phyloP scores from a whole-genome alignment of 2,797 vertebrate species.

The Neopelma chrysocephalum region DNA sequence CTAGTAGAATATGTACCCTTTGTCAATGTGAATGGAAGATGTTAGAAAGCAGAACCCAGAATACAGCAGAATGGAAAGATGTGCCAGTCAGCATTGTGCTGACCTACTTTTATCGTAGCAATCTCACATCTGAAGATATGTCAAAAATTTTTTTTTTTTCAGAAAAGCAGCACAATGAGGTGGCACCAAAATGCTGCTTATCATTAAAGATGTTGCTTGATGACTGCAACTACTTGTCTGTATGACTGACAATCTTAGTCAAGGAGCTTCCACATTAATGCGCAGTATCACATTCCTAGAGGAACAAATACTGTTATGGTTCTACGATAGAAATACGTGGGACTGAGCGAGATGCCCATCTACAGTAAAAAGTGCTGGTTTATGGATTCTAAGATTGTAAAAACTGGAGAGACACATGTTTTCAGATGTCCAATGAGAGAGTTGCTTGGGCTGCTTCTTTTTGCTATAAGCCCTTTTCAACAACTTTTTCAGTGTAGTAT shows the following conservation, averaged over 20 bases:
- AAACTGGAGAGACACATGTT: neutral
- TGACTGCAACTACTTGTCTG: slow-evolving; percentile 31
- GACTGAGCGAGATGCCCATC: neutral
- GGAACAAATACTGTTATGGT: neutral
- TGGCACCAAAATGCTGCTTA: slow-evolving; percentile 67
- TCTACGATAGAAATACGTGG: neutral
- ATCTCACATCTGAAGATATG: slow-evolving; percentile 51
- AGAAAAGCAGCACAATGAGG: slow-evolving; percentile 34
- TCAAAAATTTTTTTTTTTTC: neutral
- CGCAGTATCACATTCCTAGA: neutral
- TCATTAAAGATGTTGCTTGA: slow-evolving; percentile 41
- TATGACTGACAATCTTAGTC: slow-evolving; percentile 13
- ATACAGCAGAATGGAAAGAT: slow-evolving; percentile 38
- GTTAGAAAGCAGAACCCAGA: slow-evolving; percentile 28
- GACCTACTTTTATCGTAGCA: slow-evolving; percentile 73
- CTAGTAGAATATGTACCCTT: slow-evolving; percentile 1
- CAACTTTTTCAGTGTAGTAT: neutral
- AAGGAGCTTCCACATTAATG: neutral
- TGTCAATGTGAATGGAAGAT: neutral
- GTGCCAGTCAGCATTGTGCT: slow-evolving; percentile 66
- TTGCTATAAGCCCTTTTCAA: neutral
- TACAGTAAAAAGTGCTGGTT: neutral
- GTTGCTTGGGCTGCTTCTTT: neutral
- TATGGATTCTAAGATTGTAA: neutral
- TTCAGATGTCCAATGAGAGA: neutral